A percentile compares a stretch with the other conserved stretches of the same genome.
phyloP scores from a whole-genome alignment of 2,888 invertebrate species.

The Minunthozetes semirufus region DNA sequence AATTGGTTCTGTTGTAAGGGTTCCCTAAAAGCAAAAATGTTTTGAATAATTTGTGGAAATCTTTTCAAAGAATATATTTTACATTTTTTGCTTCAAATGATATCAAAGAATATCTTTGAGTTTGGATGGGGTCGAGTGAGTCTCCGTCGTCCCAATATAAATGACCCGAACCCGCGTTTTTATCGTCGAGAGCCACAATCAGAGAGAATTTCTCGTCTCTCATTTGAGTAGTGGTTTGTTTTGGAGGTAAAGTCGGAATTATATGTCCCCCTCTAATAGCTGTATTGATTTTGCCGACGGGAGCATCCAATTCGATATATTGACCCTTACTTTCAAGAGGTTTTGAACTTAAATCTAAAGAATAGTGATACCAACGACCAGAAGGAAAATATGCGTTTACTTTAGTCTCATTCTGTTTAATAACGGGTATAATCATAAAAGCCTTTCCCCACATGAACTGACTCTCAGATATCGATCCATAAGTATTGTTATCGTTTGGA shows the following conservation, averaged over 20 bases:
- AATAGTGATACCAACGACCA: conserved; percentile 59
- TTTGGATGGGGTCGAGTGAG: conserved; percentile 27
- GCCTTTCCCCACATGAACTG: conserved; percentile 72
- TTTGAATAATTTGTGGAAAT: neutral
- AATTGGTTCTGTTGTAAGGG: neutral
- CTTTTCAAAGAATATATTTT: neutral
- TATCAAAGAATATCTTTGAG: conserved; percentile 18
- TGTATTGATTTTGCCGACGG: conserved; percentile 59
- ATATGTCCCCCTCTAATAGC: conserved; percentile 64
- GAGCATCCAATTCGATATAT: conserved; percentile 54
- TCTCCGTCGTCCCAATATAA: conserved; percentile 43
- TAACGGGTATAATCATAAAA: conserved; percentile 65
- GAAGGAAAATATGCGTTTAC: conserved; percentile 58
- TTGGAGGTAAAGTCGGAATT: conserved; percentile 61
- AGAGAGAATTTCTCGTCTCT: conserved; percentile 36
- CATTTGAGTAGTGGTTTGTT: conserved; percentile 55
- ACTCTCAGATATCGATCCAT: conserved; percentile 56
- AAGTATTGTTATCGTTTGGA: conserved; percentile 58
- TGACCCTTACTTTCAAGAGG: conserved; percentile 37
- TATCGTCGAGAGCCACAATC: conserved; percentile 34
- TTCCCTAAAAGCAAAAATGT: neutral
- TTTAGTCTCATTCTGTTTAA: conserved; percentile 46
- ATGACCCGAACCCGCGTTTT: conserved; percentile 37
- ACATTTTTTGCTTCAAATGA: conserved; percentile 14
- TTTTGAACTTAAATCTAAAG: conserved; percentile 26